phyloP scores from a whole-genome alignment of 2,797 vertebrate species.

The Emys orbicularis region DNA sequence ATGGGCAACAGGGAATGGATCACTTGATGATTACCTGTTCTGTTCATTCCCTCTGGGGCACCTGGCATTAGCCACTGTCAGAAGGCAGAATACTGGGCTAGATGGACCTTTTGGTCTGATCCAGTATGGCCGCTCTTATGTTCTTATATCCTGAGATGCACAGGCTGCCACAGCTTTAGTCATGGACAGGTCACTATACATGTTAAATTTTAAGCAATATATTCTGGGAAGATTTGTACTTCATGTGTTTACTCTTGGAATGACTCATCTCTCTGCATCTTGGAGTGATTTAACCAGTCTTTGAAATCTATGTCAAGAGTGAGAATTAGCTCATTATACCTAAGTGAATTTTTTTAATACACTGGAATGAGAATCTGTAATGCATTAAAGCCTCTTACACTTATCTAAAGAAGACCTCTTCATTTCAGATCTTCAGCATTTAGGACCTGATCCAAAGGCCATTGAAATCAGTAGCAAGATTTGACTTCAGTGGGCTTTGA shows the following conservation, averaged over 20 bases:
- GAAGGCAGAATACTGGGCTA: no score
- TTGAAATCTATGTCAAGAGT: background rate
- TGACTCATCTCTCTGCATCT: background rate
- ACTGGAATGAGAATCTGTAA: background rate
- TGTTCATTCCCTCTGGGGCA: no score
- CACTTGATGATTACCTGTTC: no score
- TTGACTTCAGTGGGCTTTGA: background rate
- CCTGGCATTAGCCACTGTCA: no score
- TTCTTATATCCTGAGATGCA: no score
- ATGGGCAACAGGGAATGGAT: no score
- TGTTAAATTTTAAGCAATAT: constrained; percentile 44
- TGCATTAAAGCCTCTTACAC: background rate
- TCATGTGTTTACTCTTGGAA: background rate
- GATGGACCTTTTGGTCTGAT: no score
- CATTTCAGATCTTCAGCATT: background rate
- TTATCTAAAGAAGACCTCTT: constrained; percentile 1
- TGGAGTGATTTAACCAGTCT: background rate
- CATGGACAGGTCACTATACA: background rate
- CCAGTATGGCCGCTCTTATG: no score
- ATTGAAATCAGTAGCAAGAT: background rate
- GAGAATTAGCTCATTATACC: background rate
- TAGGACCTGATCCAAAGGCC: background rate
- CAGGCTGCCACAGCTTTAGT: constrained; percentile 22
- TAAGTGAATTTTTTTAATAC: background rate
- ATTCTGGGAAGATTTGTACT: constrained; percentile 9